A percentile compares a stretch with the other conserved stretches of the same genome.
These are phyloP conservation scores for Sander vitreus DNA, from an alignment of 2,113 vertebrate species.

Conservation along the genomic window DNA sequence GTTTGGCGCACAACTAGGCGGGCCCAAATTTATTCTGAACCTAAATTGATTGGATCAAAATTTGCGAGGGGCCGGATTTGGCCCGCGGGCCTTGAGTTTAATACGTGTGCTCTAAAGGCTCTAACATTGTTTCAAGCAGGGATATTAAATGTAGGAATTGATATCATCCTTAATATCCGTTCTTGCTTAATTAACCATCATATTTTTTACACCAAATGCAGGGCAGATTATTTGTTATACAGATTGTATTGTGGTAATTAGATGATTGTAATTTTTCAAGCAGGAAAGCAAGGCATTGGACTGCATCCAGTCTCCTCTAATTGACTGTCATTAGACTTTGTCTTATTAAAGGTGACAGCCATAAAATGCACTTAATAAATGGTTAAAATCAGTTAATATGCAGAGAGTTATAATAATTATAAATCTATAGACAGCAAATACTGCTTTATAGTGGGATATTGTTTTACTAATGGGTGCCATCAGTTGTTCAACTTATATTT, in stretches of 20 bases:
- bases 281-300: not conserved
- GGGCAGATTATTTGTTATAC: conserved; percentile 1
- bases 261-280: not conserved
- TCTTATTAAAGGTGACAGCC: conserved; percentile 13
- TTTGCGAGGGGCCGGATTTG: too few species aligned
- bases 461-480: not conserved
- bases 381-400: not conserved
- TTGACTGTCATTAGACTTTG: not conserved
- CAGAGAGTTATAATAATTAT: not conserved
- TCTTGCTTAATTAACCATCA: not conserved
- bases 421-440: not conserved
- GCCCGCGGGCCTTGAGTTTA: too few species aligned
- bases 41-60: too few species aligned
- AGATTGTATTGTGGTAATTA: conserved; percentile 4
- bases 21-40: too few species aligned
- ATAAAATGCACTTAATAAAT: not conserved
- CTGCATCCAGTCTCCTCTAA: not conserved
- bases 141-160: conserved; percentile 31
- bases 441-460: not conserved
- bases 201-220: not conserved
- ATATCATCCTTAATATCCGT: conserved; percentile 31
- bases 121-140: not conserved
- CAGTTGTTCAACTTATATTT: not conserved
- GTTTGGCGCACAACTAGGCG: too few species aligned
- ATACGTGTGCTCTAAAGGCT: not conserved